phyloP scores from a whole-genome alignment of 2,113 vertebrate genomes.

The Bambusicola thoracicus region DNA sequence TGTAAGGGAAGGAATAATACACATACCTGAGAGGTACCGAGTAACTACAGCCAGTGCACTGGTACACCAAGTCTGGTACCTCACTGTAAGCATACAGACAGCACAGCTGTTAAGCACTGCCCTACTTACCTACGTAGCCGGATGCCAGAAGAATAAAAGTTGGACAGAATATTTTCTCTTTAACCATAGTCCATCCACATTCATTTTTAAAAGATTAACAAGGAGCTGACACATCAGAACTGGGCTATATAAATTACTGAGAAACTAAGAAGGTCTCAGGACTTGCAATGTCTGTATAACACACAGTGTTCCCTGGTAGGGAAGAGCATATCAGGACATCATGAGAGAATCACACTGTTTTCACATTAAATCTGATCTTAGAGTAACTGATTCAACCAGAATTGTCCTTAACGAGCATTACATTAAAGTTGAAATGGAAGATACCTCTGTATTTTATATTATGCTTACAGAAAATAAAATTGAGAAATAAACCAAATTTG shows the following conservation, averaged over 20 bases:
- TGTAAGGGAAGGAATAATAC: not conserved
- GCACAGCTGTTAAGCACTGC: not conserved
- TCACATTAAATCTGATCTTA: not conserved
- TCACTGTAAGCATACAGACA: not conserved
- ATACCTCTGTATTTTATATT: not conserved
- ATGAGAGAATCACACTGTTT: not conserved
- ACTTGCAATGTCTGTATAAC: not conserved
- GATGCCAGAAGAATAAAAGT: not conserved
- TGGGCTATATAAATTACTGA: not conserved
- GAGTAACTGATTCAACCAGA: not conserved
- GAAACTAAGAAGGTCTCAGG: not conserved
- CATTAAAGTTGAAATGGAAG: not conserved
- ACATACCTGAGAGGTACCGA: not conserved
- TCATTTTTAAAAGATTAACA: not conserved
- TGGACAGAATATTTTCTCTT: not conserved
- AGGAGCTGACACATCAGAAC: not conserved
- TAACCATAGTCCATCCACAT: not conserved
- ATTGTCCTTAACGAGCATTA: not conserved
- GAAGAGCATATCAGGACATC: slow-evolving; percentile 14
- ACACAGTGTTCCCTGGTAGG: not conserved
- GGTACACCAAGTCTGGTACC: not conserved
- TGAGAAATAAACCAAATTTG: slow-evolving; percentile 12
- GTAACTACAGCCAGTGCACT: not conserved
- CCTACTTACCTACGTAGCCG: not conserved
- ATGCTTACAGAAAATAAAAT: not conserved